phyloP scores from a whole-genome alignment of 2,888 invertebrate species.

The Bibio marci region DNA sequence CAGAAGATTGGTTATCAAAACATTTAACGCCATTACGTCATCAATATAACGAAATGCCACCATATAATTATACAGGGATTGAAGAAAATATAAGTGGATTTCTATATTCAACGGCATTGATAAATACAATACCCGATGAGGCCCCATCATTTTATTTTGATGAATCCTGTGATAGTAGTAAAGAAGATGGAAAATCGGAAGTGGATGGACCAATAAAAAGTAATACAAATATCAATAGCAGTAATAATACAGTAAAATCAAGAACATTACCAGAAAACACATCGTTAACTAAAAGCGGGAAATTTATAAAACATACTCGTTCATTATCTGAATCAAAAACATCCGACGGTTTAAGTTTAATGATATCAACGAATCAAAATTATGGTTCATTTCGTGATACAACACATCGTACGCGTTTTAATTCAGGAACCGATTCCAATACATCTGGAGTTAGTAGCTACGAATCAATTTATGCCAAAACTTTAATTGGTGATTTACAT shows the following conservation, averaged over 20 bases:
- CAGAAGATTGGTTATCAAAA: slow-evolving; percentile 38
- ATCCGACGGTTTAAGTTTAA: slow-evolving; percentile 36
- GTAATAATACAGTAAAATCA: slow-evolving; percentile 17
- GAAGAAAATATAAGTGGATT: slow-evolving; percentile 28
- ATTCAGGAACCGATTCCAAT: slow-evolving; percentile 54
- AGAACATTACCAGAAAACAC: slow-evolving; percentile 36
- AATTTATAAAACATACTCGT: slow-evolving; percentile 37
- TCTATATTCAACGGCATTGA: not conserved
- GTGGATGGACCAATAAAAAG: slow-evolving; percentile 9
- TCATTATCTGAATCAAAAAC: slow-evolving; percentile 54
- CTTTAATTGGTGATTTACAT: slow-evolving; percentile 42
- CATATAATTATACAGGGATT: slow-evolving; percentile 24
- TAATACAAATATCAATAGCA: slow-evolving; percentile 1
- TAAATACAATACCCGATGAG: slow-evolving; percentile 20
- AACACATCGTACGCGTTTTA: slow-evolving; percentile 35
- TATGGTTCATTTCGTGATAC: slow-evolving; percentile 14
- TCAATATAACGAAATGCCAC: slow-evolving; percentile 27
- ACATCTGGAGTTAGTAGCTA: slow-evolving; percentile 71
- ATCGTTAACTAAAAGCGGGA: slow-evolving; percentile 19
- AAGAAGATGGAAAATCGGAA: slow-evolving; percentile 14
- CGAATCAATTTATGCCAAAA: slow-evolving; percentile 45
- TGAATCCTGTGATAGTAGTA: slow-evolving; percentile 17
- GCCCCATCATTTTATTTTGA: slow-evolving; percentile 23
- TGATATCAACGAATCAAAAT: slow-evolving; percentile 13
- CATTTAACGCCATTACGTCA: slow-evolving; percentile 29